Conservation (phyloP, 2,888 invertebrate genomes). For the Luperina nickerlii region DNA sequence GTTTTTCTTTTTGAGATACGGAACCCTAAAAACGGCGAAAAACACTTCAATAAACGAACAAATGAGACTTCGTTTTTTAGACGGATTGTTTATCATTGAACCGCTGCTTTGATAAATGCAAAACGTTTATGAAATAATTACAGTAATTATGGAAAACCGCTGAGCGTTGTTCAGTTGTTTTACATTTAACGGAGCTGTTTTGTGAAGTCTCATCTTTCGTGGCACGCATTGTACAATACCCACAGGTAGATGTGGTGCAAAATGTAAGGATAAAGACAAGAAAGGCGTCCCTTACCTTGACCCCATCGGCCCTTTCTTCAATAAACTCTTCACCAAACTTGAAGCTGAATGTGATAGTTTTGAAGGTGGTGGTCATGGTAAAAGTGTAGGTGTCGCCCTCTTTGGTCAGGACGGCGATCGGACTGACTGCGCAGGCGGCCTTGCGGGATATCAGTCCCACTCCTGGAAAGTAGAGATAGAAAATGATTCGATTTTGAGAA, state of each 20-base stretch:
- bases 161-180: too few species aligned
- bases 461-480: slow-evolving; percentile 69
- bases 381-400: slow-evolving; percentile 77
- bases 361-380: slow-evolving; percentile 75
- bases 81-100: not conserved
- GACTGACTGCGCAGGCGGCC: slow-evolving; percentile 75
- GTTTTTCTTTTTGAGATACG: too few species aligned
- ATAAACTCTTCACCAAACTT: slow-evolving; percentile 78
- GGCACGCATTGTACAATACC: not conserved
- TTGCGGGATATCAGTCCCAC: slow-evolving; percentile 80
- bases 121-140: too few species aligned
- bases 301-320: slow-evolving; percentile 81
- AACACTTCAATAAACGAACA: not conserved
- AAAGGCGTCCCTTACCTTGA: slow-evolving; percentile 69
- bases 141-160: too few species aligned
- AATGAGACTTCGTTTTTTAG: not conserved
- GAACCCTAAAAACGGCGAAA: too few species aligned
- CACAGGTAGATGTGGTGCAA: not conserved
- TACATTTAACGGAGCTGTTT: too few species aligned
- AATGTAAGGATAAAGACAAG: not conserved
- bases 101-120: too few species aligned
- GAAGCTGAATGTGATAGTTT: slow-evolving; percentile 73
- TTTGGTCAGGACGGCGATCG: slow-evolving; percentile 69
- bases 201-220: too few species aligned
- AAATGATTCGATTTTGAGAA: not conserved